Base-by-base conservation (phyloP, 1,140 invertebrate species). In the Tetragonula clypearis region DNA sequence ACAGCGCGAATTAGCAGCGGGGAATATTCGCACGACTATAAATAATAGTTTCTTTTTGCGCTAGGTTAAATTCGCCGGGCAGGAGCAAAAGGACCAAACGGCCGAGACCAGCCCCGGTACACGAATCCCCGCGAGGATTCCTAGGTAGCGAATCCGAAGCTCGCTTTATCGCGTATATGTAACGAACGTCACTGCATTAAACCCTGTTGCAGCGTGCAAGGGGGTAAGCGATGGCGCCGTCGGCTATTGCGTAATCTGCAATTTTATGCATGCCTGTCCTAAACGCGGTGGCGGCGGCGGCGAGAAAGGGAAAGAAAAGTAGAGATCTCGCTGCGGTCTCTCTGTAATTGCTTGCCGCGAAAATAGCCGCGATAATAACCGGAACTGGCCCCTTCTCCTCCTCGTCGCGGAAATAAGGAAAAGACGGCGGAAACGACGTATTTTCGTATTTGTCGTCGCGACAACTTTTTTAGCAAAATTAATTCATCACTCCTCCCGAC, bases 101-200 rank as follows among this genome's bases (percentile, higher is more conserved):
- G 15, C 35, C 5, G 15, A 62, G 41, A 41, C 41, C 41, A 6
- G 41, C 41, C 41, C 41, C 41, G 41, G 23, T 62, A 23, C n/a
- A 53, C 89, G 87, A 86, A 90, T 86, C 71, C 89, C 89, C 84
- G 23, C 15, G 88, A 89, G 89, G 74, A 72, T 79, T 87, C 41
- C 80, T 75, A 71, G 60, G 79, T 68, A n/a, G 68, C 72, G 73
- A 60, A 82, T 69, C 79, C 88, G 88, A 87, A 89, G 88, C 82
- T 78, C 86, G 88, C 77, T 90, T 90, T 90, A 90, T 90, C 89
- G 78, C 79, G 73, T 66, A 73, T 86, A 49, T 49, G 41, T 49
- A 89, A 87, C 88, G 83, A 90, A 90, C 88, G 86, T 90, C 89
- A 90, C 88, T 90, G 88, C 53, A 90, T 87, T 90, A 90, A 90